Percentiles rank a stretch among this genome's conserved stretches.
Evolutionary conservation across 1,140 invertebrate species (phyloP).

Genomic region (Monochamus saltuarius): DNA sequence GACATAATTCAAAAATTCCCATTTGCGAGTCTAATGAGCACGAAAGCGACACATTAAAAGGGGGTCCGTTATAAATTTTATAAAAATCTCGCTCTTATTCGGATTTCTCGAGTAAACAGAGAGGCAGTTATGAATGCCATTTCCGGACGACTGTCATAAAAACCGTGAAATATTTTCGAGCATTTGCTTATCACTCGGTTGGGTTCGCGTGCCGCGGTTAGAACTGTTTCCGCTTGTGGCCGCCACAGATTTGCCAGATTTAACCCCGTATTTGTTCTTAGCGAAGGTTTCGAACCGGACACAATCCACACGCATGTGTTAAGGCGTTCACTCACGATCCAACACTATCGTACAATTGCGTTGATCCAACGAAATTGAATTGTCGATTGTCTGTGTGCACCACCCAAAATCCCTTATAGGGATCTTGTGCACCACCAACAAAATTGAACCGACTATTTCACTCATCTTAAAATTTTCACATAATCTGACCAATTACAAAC

Average conservation of each 20-base stretch:
- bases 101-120: no score
- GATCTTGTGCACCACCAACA: no score
- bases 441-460: no score
- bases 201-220: conserved; percentile 7
- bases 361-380: no score
- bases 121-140: conserved; percentile 4
- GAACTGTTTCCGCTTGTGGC: conserved; percentile 6
- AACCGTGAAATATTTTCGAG: conserved; percentile 7
- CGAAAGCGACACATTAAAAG: not conserved
- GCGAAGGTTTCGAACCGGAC: not conserved
- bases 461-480: no score
- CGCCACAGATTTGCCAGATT: not conserved
- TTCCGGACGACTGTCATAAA: conserved; percentile 11
- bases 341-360: no score
- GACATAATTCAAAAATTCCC: no score
- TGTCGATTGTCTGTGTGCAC: no score
- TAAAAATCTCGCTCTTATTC: not conserved
- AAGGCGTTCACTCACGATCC: no score
- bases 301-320: not conserved
- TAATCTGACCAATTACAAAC: no score
- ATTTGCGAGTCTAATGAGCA: no score
- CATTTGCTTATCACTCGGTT: conserved; percentile 7
- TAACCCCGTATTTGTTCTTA: not conserved
- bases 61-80: not conserved
- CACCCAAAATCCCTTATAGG: no score